Evolutionary conservation across 2,888 invertebrate species (phyloP).

Genomic region (Erebia epiphron): DNA sequence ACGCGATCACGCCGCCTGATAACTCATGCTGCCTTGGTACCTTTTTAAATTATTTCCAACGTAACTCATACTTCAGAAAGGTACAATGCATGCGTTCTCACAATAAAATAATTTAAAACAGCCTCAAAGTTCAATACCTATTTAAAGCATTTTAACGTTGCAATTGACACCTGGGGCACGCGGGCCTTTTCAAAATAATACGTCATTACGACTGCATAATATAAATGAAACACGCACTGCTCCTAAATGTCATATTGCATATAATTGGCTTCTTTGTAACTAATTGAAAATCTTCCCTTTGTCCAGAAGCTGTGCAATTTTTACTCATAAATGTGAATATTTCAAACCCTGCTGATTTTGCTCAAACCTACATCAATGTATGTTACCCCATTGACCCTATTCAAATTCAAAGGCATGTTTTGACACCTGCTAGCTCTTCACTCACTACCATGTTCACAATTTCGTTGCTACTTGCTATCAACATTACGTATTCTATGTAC

Average conservation of each 20-base stretch:
- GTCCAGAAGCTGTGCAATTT: neutral
- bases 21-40: slow-evolving; percentile 48
- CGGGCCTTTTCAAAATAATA: slow-evolving; percentile 37
- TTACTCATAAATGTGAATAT: neutral
- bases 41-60: slow-evolving; percentile 47
- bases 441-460: too few relatives aligned
- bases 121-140: slow-evolving; percentile 2
- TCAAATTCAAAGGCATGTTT: too few relatives aligned
- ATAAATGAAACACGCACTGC: slow-evolving; percentile 3
- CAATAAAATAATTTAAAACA: slow-evolving; percentile 30
- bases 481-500: too few relatives aligned
- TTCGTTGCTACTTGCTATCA: too few relatives aligned
- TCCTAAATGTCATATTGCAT: neutral
- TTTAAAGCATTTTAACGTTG: slow-evolving; percentile 55
- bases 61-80: slow-evolving; percentile 49
- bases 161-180: slow-evolving; percentile 64
- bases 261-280: neutral
- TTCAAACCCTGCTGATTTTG: neutral
- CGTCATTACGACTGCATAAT: neutral
- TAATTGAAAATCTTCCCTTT: neutral
- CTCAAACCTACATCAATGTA: neutral
- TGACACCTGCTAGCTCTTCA: too few relatives aligned
- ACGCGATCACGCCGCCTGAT: slow-evolving; percentile 48
- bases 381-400: neutral
- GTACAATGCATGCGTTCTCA: slow-evolving; percentile 15